Conservation (phyloP, 2,888 invertebrate species). For the Ryuthela nishihirai region DNA sequence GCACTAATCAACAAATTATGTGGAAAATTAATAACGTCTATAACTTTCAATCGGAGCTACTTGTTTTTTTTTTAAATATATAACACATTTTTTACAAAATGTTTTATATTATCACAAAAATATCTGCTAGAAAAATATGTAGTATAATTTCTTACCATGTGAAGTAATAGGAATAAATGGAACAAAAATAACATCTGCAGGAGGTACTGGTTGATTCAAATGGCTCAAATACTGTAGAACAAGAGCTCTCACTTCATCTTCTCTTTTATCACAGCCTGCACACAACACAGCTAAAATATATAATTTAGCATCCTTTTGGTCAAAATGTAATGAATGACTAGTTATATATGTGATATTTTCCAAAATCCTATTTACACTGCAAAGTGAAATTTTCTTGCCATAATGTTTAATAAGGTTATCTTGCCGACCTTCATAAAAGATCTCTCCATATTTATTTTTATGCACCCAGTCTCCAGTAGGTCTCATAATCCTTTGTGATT, state of each 20-base stretch:
- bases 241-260: background rate
- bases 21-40: no score
- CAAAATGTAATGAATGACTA: constrained; percentile 8
- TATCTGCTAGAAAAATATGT: no score
- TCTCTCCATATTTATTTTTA: constrained; percentile 45
- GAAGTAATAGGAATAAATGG: constrained; percentile 47
- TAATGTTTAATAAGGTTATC: constrained; percentile 71
- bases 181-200: constrained; percentile 45
- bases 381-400: constrained; percentile 61
- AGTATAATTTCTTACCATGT: constrained; percentile 46
- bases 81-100: no score
- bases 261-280: background rate
- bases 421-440: constrained; percentile 57
- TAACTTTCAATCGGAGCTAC: no score
- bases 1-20: no score
- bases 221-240: background rate
- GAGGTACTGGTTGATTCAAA: constrained; percentile 29
- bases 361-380: constrained; percentile 2
- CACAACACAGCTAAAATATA: constrained; percentile 6
- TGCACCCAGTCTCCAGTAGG: constrained; percentile 70
- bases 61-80: no score
- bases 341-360: constrained; percentile 4
- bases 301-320: constrained; percentile 1
- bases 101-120: no score
- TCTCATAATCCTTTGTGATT: constrained; percentile 45